Base-by-base conservation (phyloP, 1,140 invertebrate species). In the Penaeus indicus region DNA sequence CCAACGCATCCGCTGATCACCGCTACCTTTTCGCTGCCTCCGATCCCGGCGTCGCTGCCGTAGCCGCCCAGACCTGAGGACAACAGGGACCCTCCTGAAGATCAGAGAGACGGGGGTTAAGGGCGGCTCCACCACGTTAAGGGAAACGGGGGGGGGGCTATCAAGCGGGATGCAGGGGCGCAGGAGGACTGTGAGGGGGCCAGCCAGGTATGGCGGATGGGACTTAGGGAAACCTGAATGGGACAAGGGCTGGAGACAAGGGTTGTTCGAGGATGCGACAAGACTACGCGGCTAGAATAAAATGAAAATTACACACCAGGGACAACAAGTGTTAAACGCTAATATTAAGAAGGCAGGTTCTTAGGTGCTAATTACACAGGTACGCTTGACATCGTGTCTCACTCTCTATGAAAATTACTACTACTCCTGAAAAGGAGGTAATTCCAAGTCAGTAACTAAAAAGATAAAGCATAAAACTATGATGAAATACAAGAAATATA, bases 1-100 rank as follows among this genome's bases (percentile, higher is more conserved):
- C 90, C 90, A 7, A 90, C 72, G 64, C 88, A 89, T 11, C 90
- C 90, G 25, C 87, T 89, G 63, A 90, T 90, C 32, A 90, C 90
- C 42, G 90, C 90, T 11, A 84, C 90, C 63, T 89, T 86, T 60
- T 90, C 90, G n/a, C 88, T 88, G 0, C 75, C 69, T 27, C 81
- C 89, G 11, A 88, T 84, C 21, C 83, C 88, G 18, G 80, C 84
- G 54, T 83, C 82, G 16, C 84, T 77, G 42, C 84, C 87, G 25
- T 89, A 89, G 67, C 86, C 85, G 27, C 84, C 84, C 60, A 87
- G 77, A 27, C 90, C 87, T 78, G 90, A 79, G n/a, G 81, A 79
- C 63, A 85, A 85, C 25, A 75, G 62, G 27, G 54, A 47, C 22
- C 67, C 42, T 22, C 21, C 25, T 42, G 2, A n/a, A 19, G 27